A percentile compares a stretch with the other conserved stretches of the same genome.
Conservation (phyloP, 2,888 invertebrate genomes). For the Agriopis marginaria region DNA sequence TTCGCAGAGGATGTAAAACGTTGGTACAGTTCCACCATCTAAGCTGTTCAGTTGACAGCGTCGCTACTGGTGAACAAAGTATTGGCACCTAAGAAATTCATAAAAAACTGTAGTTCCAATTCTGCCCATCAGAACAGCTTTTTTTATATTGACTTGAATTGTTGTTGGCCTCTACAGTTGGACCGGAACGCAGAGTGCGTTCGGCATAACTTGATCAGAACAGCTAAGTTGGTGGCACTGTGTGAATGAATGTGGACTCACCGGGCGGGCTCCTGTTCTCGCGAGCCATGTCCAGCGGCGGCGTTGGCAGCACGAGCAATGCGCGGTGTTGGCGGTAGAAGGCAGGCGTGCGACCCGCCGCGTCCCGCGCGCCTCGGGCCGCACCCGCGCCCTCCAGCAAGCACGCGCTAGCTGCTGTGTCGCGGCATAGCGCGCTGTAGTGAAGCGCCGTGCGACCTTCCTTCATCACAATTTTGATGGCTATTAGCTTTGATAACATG, state of each 20-base stretch:
- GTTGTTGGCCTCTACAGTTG: no score
- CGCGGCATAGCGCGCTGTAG: slow-evolving; percentile 92
- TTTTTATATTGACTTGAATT: no score
- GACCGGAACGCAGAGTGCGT: no score
- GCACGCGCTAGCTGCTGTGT: slow-evolving; percentile 90
- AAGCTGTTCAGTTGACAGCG: no score
- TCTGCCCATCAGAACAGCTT: no score
- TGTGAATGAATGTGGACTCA: slow-evolving; percentile 50
- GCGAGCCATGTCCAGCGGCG: slow-evolving; percentile 55
- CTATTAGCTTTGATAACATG: background rate
- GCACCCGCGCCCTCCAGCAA: slow-evolving; percentile 93
- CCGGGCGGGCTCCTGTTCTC: slow-evolving; percentile 63
- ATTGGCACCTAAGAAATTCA: no score
- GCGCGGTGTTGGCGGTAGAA: slow-evolving; percentile 76
- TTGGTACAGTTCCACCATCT: no score
- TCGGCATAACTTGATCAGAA: no score
- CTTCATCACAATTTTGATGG: slow-evolving; percentile 46
- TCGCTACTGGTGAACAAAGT: no score
- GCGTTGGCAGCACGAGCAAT: slow-evolving; percentile 69
- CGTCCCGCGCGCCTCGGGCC: slow-evolving; percentile 93
- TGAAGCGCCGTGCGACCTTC: slow-evolving; percentile 91
- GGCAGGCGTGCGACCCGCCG: slow-evolving; percentile 83
- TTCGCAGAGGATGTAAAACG: no score
- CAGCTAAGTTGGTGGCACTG: background rate
- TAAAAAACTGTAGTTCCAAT: no score